Conservation (phyloP, 2,888 invertebrate species). For the Hedya salicella region DNA sequence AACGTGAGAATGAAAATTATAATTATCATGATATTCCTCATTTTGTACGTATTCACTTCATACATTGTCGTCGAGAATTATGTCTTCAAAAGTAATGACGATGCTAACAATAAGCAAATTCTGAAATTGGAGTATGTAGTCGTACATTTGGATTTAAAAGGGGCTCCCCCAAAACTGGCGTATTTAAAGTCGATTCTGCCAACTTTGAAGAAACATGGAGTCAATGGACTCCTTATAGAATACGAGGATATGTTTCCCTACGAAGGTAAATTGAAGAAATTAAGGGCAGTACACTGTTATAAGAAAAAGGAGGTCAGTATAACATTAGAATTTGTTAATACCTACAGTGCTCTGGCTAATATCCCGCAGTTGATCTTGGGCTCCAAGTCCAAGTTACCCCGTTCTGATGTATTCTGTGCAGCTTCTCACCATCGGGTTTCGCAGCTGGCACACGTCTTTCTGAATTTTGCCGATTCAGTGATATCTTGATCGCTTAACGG, state of each 20-base stretch:
- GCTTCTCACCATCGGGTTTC: no score
- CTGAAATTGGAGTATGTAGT: constrained; percentile 82
- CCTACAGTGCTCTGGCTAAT: no score
- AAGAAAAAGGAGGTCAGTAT: constrained; percentile 63
- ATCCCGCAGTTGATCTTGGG: no score
- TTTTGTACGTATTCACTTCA: not conserved
- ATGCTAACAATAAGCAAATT: not conserved
- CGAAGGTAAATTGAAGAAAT: constrained; percentile 81
- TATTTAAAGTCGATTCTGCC: constrained; percentile 87
- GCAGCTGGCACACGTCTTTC: no score
- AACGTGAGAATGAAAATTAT: constrained; percentile 3
- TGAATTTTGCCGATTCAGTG: no score
- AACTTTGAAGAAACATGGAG: constrained; percentile 86
- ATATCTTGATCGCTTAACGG: no score
- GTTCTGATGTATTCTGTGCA: no score
- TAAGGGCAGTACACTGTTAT: constrained; percentile 88
- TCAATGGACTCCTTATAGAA: constrained; percentile 91
- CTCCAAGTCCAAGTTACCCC: no score
- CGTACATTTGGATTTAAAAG: constrained; percentile 94
- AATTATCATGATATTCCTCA: not conserved
- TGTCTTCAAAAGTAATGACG: not conserved
- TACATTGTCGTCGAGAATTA: constrained; percentile 5
- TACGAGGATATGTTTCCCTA: constrained; percentile 97
- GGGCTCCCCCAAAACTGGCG: constrained; percentile 89
- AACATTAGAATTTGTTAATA: not conserved